Percentiles rank a stretch among this genome's conserved stretches.
phyloP scores from a whole-genome alignment of 2,113 vertebrate species.

The Cephalopterus ornatus region DNA sequence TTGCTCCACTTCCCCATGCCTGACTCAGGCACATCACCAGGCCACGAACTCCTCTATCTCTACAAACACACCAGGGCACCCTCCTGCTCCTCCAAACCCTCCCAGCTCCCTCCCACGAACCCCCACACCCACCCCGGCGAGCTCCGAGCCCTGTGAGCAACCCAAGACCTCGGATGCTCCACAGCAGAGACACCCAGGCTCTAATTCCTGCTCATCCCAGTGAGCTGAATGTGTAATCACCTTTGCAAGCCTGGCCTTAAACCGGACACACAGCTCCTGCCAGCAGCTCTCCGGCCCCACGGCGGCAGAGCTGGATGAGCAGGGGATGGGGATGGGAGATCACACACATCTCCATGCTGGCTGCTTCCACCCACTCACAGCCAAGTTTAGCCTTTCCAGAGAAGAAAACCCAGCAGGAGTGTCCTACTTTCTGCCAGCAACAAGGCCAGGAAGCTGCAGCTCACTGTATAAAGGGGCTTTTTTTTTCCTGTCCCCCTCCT shows the following conservation, averaged over 20 bases:
- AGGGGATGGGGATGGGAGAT: background rate
- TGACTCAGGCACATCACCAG: too few relatives aligned
- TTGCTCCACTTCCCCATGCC: fast-evolving
- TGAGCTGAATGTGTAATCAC: background rate
- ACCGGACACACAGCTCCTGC: background rate
- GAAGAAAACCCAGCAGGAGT: conserved; percentile 40
- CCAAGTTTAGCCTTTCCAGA: conserved; percentile 40
- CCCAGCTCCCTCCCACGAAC: background rate
- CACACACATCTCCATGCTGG: background rate
- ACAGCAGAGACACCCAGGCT: background rate
- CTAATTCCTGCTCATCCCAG: background rate
- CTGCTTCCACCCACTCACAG: conserved; percentile 9
- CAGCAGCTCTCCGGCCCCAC: background rate
- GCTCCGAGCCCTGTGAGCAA: background rate
- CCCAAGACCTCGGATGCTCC: background rate
- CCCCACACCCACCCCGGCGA: fast-evolving
- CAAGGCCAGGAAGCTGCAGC: background rate
- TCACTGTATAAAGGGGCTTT: background rate
- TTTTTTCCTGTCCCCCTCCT: background rate
- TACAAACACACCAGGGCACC: background rate
- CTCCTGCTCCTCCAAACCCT: background rate
- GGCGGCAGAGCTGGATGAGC: background rate
- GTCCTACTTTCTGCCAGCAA: conserved; percentile 41
- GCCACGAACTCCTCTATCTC: background rate
- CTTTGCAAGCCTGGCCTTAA: background rate